Percentiles rank a stretch among this genome's conserved stretches.
These are phyloP conservation scores for Oxystoma pomonae DNA, from an alignment of 2,888 invertebrate genomes.

Conservation along the genomic window DNA sequence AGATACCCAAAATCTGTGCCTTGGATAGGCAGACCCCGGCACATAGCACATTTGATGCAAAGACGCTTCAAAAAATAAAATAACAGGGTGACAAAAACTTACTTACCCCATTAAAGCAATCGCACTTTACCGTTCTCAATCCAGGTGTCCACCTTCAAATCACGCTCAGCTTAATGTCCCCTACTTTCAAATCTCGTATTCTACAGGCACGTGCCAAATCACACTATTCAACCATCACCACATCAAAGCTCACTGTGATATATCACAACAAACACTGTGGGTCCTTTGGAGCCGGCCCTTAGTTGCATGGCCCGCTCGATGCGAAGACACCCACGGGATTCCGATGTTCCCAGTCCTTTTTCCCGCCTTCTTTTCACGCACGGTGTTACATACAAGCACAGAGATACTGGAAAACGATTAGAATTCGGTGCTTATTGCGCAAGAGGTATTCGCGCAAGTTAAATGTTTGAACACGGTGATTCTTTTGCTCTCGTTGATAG, in stretches of 20 bases:
- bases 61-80: no score
- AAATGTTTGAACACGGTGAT: not conserved
- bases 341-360: not conserved
- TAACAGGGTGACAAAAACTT: no score
- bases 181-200: not conserved
- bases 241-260: not conserved
- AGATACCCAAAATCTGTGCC: no score
- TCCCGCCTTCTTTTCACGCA: not conserved
- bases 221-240: not conserved
- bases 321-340: not conserved
- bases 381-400: not conserved
- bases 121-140: no score
- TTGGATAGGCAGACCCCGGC: no score
- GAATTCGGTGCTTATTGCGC: not conserved
- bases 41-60: no score
- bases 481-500: not conserved
- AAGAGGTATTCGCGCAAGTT: not conserved
- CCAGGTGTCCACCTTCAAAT: no score
- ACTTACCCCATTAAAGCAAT: no score
- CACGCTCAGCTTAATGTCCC: no score
- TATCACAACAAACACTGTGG: not conserved
- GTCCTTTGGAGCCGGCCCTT: not conserved
- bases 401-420: not conserved
- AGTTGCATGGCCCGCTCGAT: not conserved
- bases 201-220: not conserved